Evolutionary conservation across 2,888 invertebrate species (phyloP), one percentile per base, ranked within the genome.

Genomic region (Tipula vernalis): DNA sequence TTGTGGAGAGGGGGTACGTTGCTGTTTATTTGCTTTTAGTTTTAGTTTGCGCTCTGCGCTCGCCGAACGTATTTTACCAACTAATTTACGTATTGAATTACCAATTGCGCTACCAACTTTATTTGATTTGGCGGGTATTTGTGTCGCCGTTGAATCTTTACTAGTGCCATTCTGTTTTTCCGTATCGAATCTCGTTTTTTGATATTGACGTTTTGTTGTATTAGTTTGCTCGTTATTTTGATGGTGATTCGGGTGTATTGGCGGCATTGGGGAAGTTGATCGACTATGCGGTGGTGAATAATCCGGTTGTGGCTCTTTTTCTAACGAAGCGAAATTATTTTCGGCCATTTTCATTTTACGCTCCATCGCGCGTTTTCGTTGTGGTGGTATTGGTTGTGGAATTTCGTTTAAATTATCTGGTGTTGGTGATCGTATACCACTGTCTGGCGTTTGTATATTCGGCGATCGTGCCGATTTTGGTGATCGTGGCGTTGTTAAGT

Each of bases 51-150:
- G 92, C 92, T 95, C 93, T 88, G 93, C 93, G 91, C 96, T 93
- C 28, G 95, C 96, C 15, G 96, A 96, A 4, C 96, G 94, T 87
- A 97, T 95, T 92, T 96, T 96, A 87, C 96, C 96, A 18, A 97
- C 96, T 88, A 96, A 91, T 91, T 96, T 96, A 88, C 96, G 93
- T 89, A 96, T 95, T 28, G 96, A 96, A 90, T 96, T 96, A 86
- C 96, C 96, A 90, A 95, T 95, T 87, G 94, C 93, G 41, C 93
- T 92, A 0, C 94, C 94, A 87, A 94, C 93, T 87, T 90, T 91
- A 87, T 89, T 87, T 88, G 88, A 87, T 89, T 89, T 87, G 0
- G 90, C 89, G 28, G 91, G 90, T 28, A 89, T 89, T 89, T 90
- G 90, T 6, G 91, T 90, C 84, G 90, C 88, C 88, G 89, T 89